Base-by-base conservation (phyloP, 1,140 invertebrate species). In the Potamilus streckersoni region DNA sequence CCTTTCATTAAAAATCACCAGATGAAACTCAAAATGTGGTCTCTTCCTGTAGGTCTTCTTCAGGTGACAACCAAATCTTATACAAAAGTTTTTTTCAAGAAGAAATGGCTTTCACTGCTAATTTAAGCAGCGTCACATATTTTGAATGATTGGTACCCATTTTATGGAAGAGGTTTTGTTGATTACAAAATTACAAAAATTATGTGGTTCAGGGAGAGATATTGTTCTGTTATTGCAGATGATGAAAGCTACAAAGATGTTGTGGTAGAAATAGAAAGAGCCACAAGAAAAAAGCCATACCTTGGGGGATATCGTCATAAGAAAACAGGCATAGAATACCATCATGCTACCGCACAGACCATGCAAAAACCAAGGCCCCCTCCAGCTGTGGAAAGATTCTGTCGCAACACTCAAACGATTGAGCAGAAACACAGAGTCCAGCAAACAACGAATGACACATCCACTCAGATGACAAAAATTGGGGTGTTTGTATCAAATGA, bases 381-480 rank as follows among this genome's bases (percentile, higher is more conserved):
- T 20, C 78, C 85, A 58, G 78, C 73, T 49, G 70, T 84, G 0
- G 84, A 85, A 56, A 76, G 80, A 65, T 81, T 75, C 76, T 89
- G 86, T 71, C 80, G 90, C 6, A 89, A 90, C 75, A 90, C 90
- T 15, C 90, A 91, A 78, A 91, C 90, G 13, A 81, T 85, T 16
- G 79, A 89, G 71, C 84, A 86, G 71, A 76, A 82, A 73, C 81
- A 89, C 57, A 58, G 79, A 62, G 69, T 75, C 19, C 85, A 87
- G 74, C 89, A 91, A 78, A 91, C 90, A 0, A 83, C 82, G 27
- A 87, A 89, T 59, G 85, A 89, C 63, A 89, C 84, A 27, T 84
- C 84, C 57, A 91, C 90, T 19, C 90, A 91, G 81, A 91, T 91
- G 90, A 90, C 88, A 55, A 86, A 86, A 59, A 85, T 90, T 59